These are phyloP conservation scores for Perithous albicinctus DNA, from an alignment of 2,888 invertebrate species.

Conservation along the genomic window DNA sequence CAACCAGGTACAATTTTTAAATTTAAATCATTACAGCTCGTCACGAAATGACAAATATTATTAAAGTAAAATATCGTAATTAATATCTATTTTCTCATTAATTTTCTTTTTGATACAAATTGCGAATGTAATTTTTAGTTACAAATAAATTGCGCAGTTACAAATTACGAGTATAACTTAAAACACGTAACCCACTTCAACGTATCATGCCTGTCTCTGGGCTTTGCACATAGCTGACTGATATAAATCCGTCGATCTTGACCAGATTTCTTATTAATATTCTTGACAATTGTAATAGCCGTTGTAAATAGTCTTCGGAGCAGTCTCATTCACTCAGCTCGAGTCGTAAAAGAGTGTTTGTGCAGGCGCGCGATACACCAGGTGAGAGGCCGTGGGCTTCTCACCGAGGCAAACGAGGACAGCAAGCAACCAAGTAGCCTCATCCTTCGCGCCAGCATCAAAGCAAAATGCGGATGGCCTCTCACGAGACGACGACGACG, in stretches of 20 bases:
- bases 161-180: too few relatives aligned
- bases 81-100: too few relatives aligned
- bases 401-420: conserved; percentile 74
- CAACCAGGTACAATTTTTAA: too few relatives aligned
- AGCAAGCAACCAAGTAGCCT: conserved; percentile 58
- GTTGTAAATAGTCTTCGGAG: not conserved
- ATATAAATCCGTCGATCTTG: not conserved
- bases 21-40: too few relatives aligned
- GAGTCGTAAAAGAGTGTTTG: conserved; percentile 39
- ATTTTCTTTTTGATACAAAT: too few relatives aligned
- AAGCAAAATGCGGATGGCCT: conserved; percentile 64
- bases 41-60: too few relatives aligned
- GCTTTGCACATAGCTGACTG: too few relatives aligned
- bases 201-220: too few relatives aligned
- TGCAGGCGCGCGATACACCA: conserved; percentile 39
- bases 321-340: not conserved
- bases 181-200: too few relatives aligned
- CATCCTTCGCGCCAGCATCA: conserved; percentile 66
- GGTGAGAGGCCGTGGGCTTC: conserved; percentile 72
- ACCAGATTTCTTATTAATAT: not conserved
- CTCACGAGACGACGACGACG: conserved; percentile 54
- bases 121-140: too few relatives aligned
- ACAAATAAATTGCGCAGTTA: too few relatives aligned
- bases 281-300: not conserved
- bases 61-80: too few relatives aligned